Conservation (phyloP, 2,797 vertebrate genomes). For the Catamblyrhynchus diadema region DNA sequence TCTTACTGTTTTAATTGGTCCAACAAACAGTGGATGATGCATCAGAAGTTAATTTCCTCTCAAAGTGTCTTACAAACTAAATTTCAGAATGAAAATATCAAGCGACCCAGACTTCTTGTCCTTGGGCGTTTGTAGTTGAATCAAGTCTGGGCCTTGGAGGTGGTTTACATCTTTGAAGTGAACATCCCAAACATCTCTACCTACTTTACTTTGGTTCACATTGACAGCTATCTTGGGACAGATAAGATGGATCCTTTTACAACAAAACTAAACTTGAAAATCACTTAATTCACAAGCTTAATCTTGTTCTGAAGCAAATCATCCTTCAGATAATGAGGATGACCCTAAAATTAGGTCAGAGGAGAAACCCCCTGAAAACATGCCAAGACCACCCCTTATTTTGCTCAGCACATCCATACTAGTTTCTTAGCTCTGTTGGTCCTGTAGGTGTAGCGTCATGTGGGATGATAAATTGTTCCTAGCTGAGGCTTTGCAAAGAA, state of each 20-base stretch:
- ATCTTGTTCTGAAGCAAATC: neutral
- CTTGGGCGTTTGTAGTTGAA: neutral
- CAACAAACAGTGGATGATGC: neutral
- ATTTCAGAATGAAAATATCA: neutral
- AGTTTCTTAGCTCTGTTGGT: neutral
- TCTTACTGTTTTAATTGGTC: neutral
- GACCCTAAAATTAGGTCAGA: neutral
- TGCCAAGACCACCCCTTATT: neutral
- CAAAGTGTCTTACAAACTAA: neutral
- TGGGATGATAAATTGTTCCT: neutral
- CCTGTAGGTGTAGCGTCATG: neutral
- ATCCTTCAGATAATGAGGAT: neutral
- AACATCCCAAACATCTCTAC: neutral
- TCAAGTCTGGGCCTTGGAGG: neutral
- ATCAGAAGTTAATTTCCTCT: neutral
- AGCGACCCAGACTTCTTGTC: neutral
- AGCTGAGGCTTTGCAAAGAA: neutral
- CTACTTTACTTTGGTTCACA: neutral
- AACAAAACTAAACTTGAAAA: neutral
- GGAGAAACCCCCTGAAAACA: neutral
- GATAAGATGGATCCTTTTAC: neutral
- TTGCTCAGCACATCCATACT: neutral
- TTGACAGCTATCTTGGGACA: neutral
- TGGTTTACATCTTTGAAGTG: neutral
- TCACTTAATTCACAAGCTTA: neutral